Evolutionary conservation across 2,113 vertebrate genomes (phyloP), one percentile per base, ranked within the genome.

Genomic region (Aplodontia rufa): DNA sequence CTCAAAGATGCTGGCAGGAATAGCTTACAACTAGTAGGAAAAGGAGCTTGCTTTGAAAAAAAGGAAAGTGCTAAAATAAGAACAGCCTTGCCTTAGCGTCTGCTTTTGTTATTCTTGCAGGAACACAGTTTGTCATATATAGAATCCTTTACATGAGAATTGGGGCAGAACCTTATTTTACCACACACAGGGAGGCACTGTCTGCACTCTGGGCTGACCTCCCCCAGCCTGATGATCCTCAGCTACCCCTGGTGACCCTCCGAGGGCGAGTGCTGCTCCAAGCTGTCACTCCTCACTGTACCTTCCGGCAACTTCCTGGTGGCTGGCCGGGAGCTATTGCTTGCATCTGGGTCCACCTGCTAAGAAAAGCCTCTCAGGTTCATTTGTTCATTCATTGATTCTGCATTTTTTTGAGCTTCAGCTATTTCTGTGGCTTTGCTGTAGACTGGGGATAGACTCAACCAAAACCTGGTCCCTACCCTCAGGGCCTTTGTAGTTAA

Each of bases 21-120:
- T 68, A 80, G 92, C 96, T 92, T 91, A 90, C 87, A 87, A 91
- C 91, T 93, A 66, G 89, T 82, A 60, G 95, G 89, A 58, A 88
- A 51, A 91, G 79, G 87, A 84, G 90, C 88, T 95, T 58, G 80
- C 93, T 95, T 94, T 97, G 92, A 90, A 95, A 96, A 96, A 89
- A 91, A 76, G 12, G 82, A 74, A 89, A 91, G 87, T 78, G 93
- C 95, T 97, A 97, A 97, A 96, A 97, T 97, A 96, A 92, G 97
- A 94, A 90, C 66, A 90, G 93, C 93, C 45, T 92, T 83, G 81
- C 95, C 71, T 76, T 93, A 64, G 91, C 94, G n/a, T 35, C 71
- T 40, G 94, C 91, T 89, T 96, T 93, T 97, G 93, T 97, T 90
- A 89, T 85, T 92, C 93, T 93, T 12, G 2, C 30, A 51, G 51